phyloP scores from a whole-genome alignment of 2,888 invertebrate genomes.

The Lycaena phlaeas region DNA sequence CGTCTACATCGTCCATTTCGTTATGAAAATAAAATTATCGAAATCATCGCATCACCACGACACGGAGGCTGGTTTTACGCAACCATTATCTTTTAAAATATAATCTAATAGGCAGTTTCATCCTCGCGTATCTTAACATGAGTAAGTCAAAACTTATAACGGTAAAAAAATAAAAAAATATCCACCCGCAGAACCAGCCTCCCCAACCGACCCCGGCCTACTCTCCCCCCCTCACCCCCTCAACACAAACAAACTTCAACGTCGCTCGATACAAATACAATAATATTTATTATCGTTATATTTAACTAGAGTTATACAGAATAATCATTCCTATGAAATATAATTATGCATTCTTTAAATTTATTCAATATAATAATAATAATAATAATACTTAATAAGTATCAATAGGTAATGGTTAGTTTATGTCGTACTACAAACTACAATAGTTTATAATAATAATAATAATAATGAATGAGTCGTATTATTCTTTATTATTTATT shows the following conservation, averaged over 20 bases:
- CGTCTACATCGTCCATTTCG: slow-evolving; percentile 65
- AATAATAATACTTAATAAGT: slow-evolving; percentile 74
- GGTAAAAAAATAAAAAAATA: slow-evolving; percentile 74
- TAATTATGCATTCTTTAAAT: slow-evolving; percentile 74
- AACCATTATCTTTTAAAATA: slow-evolving; percentile 71
- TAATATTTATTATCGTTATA: slow-evolving; percentile 66
- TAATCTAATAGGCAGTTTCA: slow-evolving; percentile 71
- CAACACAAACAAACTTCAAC: slow-evolving; percentile 38
- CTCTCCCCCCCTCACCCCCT: not conserved
- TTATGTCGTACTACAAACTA: slow-evolving; percentile 69
- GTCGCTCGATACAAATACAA: slow-evolving; percentile 52
- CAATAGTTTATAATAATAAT: slow-evolving; percentile 53
- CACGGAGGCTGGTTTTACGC: slow-evolving; percentile 61
- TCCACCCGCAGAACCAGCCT: slow-evolving; percentile 66
- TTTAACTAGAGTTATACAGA: slow-evolving; percentile 75
- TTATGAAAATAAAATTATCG: slow-evolving; percentile 72
- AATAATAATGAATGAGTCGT: slow-evolving; percentile 65
- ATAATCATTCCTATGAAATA: slow-evolving; percentile 75
- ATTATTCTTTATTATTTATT: slow-evolving; percentile 63
- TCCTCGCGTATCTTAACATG: slow-evolving; percentile 60
- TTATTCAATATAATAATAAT: slow-evolving; percentile 72
- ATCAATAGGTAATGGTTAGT: slow-evolving; percentile 73
- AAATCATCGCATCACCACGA: slow-evolving; percentile 66
- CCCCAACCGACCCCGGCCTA: slow-evolving; percentile 24
- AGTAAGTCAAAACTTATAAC: slow-evolving; percentile 69